phyloP scores from a whole-genome alignment of 1,140 invertebrate species.

The Drosophila mayri region DNA sequence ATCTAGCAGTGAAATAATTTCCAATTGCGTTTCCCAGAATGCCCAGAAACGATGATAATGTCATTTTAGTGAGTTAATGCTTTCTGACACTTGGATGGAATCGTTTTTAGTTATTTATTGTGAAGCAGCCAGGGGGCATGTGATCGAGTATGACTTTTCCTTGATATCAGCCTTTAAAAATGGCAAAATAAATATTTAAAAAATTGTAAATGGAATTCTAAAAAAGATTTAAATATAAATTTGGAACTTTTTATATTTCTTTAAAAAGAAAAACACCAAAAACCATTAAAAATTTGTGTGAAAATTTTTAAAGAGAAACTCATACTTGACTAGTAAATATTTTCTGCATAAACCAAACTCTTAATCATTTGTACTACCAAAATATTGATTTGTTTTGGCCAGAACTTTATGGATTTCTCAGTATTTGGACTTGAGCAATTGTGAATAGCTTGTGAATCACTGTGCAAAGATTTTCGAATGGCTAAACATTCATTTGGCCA shows the following conservation, averaged over 20 bases:
- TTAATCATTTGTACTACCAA: constrained; percentile 5
- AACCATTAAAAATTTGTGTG: background rate
- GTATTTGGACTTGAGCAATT: background rate
- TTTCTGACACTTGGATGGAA: constrained; percentile 14
- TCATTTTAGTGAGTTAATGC: constrained; percentile 20
- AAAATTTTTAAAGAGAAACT: background rate
- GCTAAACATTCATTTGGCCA: constrained; percentile 25
- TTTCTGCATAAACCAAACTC: constrained; percentile 7
- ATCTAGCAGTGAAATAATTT: constrained; percentile 6
- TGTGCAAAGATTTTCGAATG: constrained; percentile 19
- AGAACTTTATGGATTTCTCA: background rate
- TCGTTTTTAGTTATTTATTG: constrained; percentile 26
- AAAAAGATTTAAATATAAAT: background rate
- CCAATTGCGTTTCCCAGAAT: constrained; percentile 24
- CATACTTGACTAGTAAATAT: background rate
- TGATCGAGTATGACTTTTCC: background rate
- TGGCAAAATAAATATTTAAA: background rate
- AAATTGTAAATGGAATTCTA: no score
- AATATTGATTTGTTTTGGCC: constrained; percentile 2
- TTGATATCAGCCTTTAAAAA: background rate
- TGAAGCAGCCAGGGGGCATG: background rate
- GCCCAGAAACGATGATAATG: constrained; percentile 24
- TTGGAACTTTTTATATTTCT: background rate
- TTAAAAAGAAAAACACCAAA: background rate
- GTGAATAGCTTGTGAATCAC: constrained; percentile 10